Percentiles rank a stretch among this genome's conserved stretches.
phyloP scores from a whole-genome alignment of 2,888 invertebrate species.

The Ditylenchus weischeri region DNA sequence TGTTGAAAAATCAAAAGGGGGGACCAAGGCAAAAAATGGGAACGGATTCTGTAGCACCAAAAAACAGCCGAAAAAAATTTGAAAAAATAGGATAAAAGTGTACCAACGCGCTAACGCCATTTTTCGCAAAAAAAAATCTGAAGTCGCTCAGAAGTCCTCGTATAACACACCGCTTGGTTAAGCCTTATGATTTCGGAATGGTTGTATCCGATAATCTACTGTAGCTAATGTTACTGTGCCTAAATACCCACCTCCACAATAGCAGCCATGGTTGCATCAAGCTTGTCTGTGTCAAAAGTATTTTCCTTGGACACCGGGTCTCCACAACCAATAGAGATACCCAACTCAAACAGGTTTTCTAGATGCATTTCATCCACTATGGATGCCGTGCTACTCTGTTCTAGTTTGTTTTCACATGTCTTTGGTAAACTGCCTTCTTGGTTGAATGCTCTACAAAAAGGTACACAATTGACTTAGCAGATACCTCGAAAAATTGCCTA shows the following conservation, averaged over 20 bases:
- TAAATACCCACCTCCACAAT: slow-evolving; percentile 26
- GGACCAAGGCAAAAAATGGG: no score
- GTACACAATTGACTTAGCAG: background rate
- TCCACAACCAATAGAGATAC: slow-evolving; percentile 44
- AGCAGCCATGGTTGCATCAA: slow-evolving; percentile 30
- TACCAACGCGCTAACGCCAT: no score
- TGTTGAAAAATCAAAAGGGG: no score
- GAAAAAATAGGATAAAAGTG: no score
- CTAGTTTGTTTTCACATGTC: slow-evolving; percentile 3
- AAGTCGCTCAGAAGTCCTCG: no score
- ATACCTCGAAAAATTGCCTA: slow-evolving; percentile 9
- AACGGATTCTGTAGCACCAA: no score
- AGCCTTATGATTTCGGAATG: no score
- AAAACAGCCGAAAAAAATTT: no score
- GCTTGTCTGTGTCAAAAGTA: slow-evolving; percentile 15
- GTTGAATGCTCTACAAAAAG: slow-evolving; percentile 24
- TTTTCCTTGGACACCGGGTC: slow-evolving; percentile 12
- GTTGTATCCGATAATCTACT: no score
- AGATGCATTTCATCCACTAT: slow-evolving; percentile 34
- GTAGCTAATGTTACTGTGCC: no score
- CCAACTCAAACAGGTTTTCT: slow-evolving; percentile 45
- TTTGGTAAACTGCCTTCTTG: background rate
- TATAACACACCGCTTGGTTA: no score
- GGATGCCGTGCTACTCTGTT: slow-evolving; percentile 16
- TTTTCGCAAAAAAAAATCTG: no score